These are phyloP conservation scores for Cecidostiba fungosa DNA, from an alignment of 2,888 invertebrate genomes.

Conservation along the genomic window DNA sequence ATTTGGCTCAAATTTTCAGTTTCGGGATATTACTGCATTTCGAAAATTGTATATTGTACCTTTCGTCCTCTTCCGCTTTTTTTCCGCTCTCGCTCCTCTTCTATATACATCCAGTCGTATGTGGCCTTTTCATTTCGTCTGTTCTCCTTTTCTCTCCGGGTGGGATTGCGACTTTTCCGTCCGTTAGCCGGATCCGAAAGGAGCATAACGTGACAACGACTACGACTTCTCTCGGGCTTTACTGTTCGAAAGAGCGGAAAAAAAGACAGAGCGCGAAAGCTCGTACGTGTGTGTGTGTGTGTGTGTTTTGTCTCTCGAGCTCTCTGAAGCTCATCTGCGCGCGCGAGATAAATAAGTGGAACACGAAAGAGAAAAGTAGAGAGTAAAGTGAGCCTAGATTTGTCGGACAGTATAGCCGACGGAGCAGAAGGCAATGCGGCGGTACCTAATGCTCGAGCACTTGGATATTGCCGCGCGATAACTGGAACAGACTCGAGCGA, in stretches of 20 bases:
- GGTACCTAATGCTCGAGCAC: slow-evolving; percentile 15
- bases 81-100: background rate
- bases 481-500: slow-evolving; percentile 20
- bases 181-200: slow-evolving; percentile 39
- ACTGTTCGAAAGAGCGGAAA: background rate
- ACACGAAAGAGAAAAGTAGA: background rate
- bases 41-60: slow-evolving; percentile 21
- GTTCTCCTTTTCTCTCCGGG: background rate
- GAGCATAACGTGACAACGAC: slow-evolving; percentile 11
- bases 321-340: slow-evolving; percentile 56
- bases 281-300: slow-evolving; percentile 28
- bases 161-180: slow-evolving; percentile 43
- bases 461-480: slow-evolving; percentile 49
- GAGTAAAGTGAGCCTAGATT: slow-evolving; percentile 48
- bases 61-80: slow-evolving; percentile 20
- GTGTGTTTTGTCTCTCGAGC: slow-evolving; percentile 37
- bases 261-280: background rate
- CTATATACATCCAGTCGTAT: background rate
- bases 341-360: slow-evolving; percentile 57
- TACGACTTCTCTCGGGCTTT: background rate
- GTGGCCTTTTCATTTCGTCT: slow-evolving; percentile 46
- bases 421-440: slow-evolving; percentile 48
- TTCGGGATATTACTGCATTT: slow-evolving; percentile 44
- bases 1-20: slow-evolving; percentile 45
- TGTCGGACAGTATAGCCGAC: slow-evolving; percentile 27